These are phyloP conservation scores for Dasypolia templi DNA, from an alignment of 2,888 invertebrate species.

Conservation along the genomic window DNA sequence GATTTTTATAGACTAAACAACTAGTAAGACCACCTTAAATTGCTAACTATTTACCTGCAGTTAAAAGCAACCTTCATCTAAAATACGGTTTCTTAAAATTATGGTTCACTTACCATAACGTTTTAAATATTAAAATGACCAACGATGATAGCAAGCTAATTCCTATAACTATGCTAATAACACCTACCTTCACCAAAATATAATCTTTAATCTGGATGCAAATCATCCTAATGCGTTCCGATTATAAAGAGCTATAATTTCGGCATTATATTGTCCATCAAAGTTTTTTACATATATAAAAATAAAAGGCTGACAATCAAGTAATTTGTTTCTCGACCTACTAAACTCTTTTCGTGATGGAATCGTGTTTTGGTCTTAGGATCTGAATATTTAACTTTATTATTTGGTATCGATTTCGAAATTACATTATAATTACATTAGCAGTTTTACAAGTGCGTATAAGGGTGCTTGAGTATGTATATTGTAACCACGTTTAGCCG, in stretches of 20 bases:
- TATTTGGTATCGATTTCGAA: slow-evolving; percentile 76
- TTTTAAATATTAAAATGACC: slow-evolving; percentile 88
- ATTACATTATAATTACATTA: slow-evolving; percentile 70
- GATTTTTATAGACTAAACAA: slow-evolving; percentile 67
- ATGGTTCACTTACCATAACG: slow-evolving; percentile 81
- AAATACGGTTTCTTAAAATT: slow-evolving; percentile 80
- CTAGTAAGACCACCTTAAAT: slow-evolving; percentile 73
- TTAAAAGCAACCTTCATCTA: slow-evolving; percentile 77
- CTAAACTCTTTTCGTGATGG: slow-evolving; percentile 86
- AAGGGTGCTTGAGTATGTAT: background rate
- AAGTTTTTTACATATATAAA: slow-evolving; percentile 89
- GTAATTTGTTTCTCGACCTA: slow-evolving; percentile 89
- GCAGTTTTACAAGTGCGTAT: slow-evolving; percentile 38
- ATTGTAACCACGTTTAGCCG: no score
- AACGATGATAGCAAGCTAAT: slow-evolving; percentile 86
- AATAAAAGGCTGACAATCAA: slow-evolving; percentile 88
- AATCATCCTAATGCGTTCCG: slow-evolving; percentile 90
- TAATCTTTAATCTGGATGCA: slow-evolving; percentile 90
- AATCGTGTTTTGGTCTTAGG: slow-evolving; percentile 82
- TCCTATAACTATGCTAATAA: slow-evolving; percentile 90
- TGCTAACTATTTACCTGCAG: slow-evolving; percentile 72
- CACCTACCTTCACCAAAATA: slow-evolving; percentile 88
- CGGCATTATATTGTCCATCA: slow-evolving; percentile 90
- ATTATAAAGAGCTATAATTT: slow-evolving; percentile 90
- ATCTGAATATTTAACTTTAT: slow-evolving; percentile 77